A percentile compares a stretch with the other conserved stretches of the same genome.
phyloP scores from a whole-genome alignment of 2,888 invertebrate genomes.

The Cremastobaeus sp. region DNA sequence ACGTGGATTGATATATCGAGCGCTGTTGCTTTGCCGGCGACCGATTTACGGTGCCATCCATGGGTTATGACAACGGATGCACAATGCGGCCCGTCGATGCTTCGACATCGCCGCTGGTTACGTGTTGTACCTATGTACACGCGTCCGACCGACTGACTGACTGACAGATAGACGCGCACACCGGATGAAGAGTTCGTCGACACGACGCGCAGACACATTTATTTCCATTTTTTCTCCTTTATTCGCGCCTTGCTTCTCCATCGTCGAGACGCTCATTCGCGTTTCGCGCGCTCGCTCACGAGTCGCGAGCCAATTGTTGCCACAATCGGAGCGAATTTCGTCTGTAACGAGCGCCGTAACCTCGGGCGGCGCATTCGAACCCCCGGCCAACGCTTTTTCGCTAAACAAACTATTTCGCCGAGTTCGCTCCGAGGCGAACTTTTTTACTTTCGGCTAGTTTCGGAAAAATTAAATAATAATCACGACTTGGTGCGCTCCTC shows the following conservation, averaged over 20 bases:
- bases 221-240: constrained; percentile 45
- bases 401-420: too few species aligned
- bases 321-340: too few species aligned
- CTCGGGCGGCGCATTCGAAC: too few species aligned
- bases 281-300: constrained; percentile 1
- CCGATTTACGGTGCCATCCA: constrained; percentile 72
- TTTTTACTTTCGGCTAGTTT: too few species aligned
- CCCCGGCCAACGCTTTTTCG: too few species aligned
- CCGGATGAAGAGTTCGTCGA: constrained; percentile 59
- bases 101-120: constrained; percentile 7
- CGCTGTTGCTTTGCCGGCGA: constrained; percentile 72
- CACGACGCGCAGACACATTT: constrained; percentile 57
- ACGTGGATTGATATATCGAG: constrained; percentile 76
- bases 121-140: neutral
- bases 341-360: too few species aligned
- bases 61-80: constrained; percentile 67
- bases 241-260: constrained; percentile 8
- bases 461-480: too few species aligned
- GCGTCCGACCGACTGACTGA: constrained; percentile 43
- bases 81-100: constrained; percentile 55
- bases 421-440: too few species aligned
- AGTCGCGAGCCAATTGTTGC: too few species aligned
- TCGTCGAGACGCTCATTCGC: constrained; percentile 15
- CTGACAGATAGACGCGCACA: constrained; percentile 31
- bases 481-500: too few species aligned